phyloP scores from a whole-genome alignment of 2,113 vertebrate genomes.

The Tauraco erythrolophus region DNA sequence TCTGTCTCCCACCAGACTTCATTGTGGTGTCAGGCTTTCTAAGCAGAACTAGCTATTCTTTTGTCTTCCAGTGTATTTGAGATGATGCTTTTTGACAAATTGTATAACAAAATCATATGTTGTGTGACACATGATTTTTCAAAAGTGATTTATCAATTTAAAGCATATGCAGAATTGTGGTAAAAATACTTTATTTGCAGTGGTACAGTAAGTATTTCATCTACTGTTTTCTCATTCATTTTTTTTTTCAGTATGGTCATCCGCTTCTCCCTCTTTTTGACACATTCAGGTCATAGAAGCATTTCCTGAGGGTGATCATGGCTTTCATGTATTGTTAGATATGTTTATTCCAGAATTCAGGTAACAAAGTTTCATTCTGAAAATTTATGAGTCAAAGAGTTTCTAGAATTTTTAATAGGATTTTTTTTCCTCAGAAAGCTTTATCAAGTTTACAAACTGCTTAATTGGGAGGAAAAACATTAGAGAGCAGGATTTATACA shows the following conservation, averaged over 20 bases:
- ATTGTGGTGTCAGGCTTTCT: neutral
- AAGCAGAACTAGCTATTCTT: neutral
- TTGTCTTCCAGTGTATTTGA: neutral
- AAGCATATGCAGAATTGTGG: neutral
- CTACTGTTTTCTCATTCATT: neutral
- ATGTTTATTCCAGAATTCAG: neutral
- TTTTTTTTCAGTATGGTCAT: neutral
- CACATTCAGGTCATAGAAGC: constrained; percentile 34
- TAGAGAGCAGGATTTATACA: neutral
- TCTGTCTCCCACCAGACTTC: neutral
- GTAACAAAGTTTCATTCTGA: neutral
- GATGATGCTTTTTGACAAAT: neutral
- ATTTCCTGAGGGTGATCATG: neutral
- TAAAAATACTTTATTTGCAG: neutral
- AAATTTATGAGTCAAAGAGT: neutral
- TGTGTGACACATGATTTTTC: neutral
- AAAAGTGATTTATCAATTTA: neutral
- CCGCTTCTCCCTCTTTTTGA: constrained; percentile 9
- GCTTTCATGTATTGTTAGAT: neutral
- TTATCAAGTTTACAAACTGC: neutral
- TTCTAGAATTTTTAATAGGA: neutral
- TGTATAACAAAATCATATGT: neutral
- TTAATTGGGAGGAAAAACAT: neutral
- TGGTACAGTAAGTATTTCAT: neutral
- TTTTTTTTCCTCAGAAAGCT: neutral